Evolutionary conservation across 2,888 invertebrate species (phyloP).

Genomic region (Willowsia nigromaculata): DNA sequence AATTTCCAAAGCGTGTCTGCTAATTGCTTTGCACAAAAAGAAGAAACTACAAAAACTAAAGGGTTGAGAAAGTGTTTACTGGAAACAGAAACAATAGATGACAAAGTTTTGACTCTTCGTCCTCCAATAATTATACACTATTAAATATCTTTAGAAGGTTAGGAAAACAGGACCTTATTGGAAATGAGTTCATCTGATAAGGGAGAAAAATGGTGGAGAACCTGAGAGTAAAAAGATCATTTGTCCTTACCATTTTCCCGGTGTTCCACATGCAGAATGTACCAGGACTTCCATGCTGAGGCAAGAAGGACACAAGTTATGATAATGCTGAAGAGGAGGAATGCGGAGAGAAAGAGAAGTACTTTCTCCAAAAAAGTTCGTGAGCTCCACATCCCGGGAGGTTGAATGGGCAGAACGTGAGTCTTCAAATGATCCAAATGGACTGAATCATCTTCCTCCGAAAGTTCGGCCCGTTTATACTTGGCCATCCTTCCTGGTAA

Average conservation of each 20-base stretch:
- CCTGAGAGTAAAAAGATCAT: background rate
- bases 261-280: slow-evolving; percentile 72
- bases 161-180: too few species aligned
- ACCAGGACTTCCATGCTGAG: slow-evolving; percentile 71
- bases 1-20: too few species aligned
- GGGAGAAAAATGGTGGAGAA: background rate
- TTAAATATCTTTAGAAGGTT: too few species aligned
- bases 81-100: too few species aligned
- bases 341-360: slow-evolving; percentile 72
- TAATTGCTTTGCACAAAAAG: too few species aligned
- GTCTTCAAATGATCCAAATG: slow-evolving; percentile 76
- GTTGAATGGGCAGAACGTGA: slow-evolving; percentile 77
- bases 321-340: slow-evolving; percentile 69
- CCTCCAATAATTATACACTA: too few species aligned
- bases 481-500: slow-evolving; percentile 77
- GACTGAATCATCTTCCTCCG: slow-evolving; percentile 78
- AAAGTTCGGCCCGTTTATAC: slow-evolving; percentile 78
- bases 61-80: too few species aligned
- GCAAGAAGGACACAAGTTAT: slow-evolving; percentile 68
- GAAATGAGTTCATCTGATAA: background rate
- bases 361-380: slow-evolving; percentile 77
- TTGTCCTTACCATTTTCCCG: slow-evolving; percentile 62
- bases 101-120: too few species aligned
- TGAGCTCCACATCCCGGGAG: slow-evolving; percentile 76
- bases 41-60: too few species aligned